Evolutionary conservation across 2,888 invertebrate species (phyloP).

Genomic region (Cryptocephalus primarius): DNA sequence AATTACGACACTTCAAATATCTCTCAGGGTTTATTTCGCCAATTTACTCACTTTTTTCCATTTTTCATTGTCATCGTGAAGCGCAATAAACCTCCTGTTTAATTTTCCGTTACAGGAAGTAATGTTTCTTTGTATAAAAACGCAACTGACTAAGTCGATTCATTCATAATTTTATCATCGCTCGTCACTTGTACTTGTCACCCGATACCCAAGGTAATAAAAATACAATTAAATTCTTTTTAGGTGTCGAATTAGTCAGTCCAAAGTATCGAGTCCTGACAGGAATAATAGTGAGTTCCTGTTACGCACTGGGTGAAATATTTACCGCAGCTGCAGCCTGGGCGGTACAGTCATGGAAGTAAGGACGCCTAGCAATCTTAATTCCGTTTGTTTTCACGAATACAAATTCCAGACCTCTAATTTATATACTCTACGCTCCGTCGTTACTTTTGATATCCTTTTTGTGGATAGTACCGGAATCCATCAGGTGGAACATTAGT

Average conservation of each 20-base stretch:
- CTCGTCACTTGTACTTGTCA: too few relatives aligned
- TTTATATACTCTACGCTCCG: slow-evolving; percentile 49
- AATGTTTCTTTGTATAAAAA: too few relatives aligned
- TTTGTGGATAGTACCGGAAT: slow-evolving; percentile 59
- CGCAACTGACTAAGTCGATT: too few relatives aligned
- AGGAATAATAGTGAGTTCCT: slow-evolving; percentile 58
- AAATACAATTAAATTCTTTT: not conserved
- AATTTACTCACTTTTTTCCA: too few relatives aligned
- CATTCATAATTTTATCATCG: too few relatives aligned
- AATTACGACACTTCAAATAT: too few relatives aligned
- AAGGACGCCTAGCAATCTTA: slow-evolving; percentile 25
- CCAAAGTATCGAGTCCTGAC: slow-evolving; percentile 61
- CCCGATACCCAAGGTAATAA: too few relatives aligned
- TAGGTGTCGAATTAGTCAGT: slow-evolving; percentile 67
- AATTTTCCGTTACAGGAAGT: too few relatives aligned
- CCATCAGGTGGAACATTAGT: slow-evolving; percentile 64
- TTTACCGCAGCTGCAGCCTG: slow-evolving; percentile 56
- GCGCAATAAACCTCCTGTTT: too few relatives aligned
- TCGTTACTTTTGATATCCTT: slow-evolving; percentile 56
- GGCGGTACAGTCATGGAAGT: slow-evolving; percentile 56
- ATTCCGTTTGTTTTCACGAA: too few relatives aligned
- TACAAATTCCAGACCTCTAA: slow-evolving; percentile 17
- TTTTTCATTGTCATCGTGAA: too few relatives aligned
- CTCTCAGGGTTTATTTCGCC: too few relatives aligned
- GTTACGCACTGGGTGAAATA: slow-evolving; percentile 61